Evolutionary conservation across 2,888 invertebrate species (phyloP).

Genomic region (Saturnia japonica): DNA sequence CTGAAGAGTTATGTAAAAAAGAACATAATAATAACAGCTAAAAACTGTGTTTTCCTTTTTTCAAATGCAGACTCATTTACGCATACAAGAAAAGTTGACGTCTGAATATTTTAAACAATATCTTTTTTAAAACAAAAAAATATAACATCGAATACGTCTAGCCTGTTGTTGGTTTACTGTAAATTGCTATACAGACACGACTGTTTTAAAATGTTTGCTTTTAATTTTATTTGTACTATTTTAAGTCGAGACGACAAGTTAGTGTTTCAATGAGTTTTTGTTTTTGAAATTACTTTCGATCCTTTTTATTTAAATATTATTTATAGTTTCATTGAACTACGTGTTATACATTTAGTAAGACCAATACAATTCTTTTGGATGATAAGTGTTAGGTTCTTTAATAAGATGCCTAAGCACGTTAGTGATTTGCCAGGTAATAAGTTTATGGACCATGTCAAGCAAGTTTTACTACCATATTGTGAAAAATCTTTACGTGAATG

Average conservation of each 20-base stretch:
- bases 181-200: not conserved
- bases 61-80: conserved; percentile 8
- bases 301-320: not conserved
- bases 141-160: not conserved
- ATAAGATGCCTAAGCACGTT: too few relatives aligned
- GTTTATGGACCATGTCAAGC: too few relatives aligned
- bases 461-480: too few relatives aligned
- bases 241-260: not conserved
- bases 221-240: not conserved
- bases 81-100: conserved; percentile 12
- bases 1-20: too few relatives aligned
- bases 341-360: not conserved
- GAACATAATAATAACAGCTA: too few relatives aligned
- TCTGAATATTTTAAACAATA: conserved; percentile 11
- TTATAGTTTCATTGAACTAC: not conserved
- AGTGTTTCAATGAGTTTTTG: not conserved
- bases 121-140: not conserved
- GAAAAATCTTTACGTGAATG: too few relatives aligned
- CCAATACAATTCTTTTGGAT: too few relatives aligned
- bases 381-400: too few relatives aligned
- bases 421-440: too few relatives aligned
- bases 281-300: not conserved
- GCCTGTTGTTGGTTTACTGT: conserved; percentile 1
- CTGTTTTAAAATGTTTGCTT: not conserved
- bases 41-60: not conserved